Conservation (phyloP, 2,113 vertebrate genomes). For the Brienomyrus brachyistius region DNA sequence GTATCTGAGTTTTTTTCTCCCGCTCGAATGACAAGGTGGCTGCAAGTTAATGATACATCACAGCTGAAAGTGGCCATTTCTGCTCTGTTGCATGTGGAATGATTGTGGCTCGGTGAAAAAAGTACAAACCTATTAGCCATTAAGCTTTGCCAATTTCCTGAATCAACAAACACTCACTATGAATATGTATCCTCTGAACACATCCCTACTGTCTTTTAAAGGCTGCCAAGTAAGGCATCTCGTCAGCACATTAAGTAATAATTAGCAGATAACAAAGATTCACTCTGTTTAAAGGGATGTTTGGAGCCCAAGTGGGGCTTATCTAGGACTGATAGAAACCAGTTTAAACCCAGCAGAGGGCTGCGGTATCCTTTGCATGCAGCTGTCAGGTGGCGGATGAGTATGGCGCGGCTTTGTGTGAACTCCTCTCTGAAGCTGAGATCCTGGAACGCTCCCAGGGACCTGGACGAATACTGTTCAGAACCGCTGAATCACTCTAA, state of each 20-base stretch:
- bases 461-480: background rate
- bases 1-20: background rate
- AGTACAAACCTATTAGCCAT: slow-evolving; percentile 5
- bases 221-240: background rate
- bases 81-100: background rate
- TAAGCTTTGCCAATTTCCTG: slow-evolving; percentile 44
- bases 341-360: background rate
- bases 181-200: slow-evolving; percentile 46
- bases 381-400: background rate
- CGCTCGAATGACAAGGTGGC: background rate
- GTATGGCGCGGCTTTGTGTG: background rate
- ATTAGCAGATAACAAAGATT: background rate
- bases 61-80: background rate
- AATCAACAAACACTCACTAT: slow-evolving; percentile 43
- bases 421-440: slow-evolving; percentile 1
- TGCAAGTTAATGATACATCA: background rate
- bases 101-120: background rate
- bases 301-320: background rate
- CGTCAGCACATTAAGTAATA: background rate
- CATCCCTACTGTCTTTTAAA: slow-evolving; percentile 8
- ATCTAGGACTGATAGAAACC: slow-evolving; percentile 3
- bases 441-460: background rate
- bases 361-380: background rate
- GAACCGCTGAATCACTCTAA: background rate
- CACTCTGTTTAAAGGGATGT: background rate